A percentile compares a stretch with the other conserved stretches of the same genome.
Conservation (phyloP, 1,140 invertebrate genomes). For the Hesperophylax magnus region DNA sequence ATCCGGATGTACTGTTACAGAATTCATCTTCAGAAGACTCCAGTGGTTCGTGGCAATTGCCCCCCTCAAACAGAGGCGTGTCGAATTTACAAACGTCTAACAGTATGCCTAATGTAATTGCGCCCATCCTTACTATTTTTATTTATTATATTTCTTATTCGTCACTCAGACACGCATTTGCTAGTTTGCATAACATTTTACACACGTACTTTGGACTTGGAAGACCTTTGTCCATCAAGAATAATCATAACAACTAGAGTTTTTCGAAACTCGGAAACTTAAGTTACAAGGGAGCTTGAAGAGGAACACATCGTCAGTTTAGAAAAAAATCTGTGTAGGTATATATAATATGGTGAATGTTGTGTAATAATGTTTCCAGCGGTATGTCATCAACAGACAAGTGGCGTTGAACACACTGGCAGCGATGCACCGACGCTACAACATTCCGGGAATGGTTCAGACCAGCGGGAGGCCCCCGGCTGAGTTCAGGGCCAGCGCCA, state of each 20-base stretch:
- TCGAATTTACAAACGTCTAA: constrained; percentile 39
- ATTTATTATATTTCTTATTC: not conserved
- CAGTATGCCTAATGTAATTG: constrained; percentile 49
- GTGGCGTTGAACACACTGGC: constrained; percentile 75
- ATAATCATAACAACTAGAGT: too few species aligned
- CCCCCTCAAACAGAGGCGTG: constrained; percentile 39
- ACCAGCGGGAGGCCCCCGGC: constrained; percentile 69
- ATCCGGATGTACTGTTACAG: constrained; percentile 46
- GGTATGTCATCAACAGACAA: constrained; percentile 75
- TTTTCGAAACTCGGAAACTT: too few species aligned
- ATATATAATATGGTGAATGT: too few species aligned
- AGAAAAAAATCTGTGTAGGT: too few species aligned
- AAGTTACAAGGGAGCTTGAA: too few species aligned
- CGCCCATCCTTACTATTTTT: constrained; percentile 4
- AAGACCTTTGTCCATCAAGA: too few species aligned
- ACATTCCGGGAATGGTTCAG: constrained; percentile 69
- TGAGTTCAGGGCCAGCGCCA: constrained; percentile 72
- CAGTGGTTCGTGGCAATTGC: constrained; percentile 49
- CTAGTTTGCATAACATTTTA: too few species aligned
- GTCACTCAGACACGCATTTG: not conserved
- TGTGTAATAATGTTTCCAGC: constrained; percentile 61
- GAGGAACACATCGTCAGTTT: too few species aligned
- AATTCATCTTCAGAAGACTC: constrained; percentile 51
- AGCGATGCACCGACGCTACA: constrained; percentile 71
- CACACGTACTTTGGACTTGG: too few species aligned